Percentiles rank a stretch among this genome's conserved stretches.
Conservation (phyloP, 2,888 invertebrate species). For the Schizaphis graminum region DNA sequence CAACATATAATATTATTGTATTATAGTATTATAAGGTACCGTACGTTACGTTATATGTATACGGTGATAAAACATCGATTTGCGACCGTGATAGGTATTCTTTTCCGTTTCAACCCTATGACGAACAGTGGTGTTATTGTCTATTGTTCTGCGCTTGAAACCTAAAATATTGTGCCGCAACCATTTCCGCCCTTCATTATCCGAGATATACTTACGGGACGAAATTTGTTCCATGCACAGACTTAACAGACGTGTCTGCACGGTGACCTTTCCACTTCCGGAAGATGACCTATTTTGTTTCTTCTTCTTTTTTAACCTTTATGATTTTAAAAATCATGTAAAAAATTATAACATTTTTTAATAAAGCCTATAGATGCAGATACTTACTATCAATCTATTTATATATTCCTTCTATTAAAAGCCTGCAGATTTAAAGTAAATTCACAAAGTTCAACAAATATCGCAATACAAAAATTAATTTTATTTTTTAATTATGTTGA, state of each 20-base stretch:
- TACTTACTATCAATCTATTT: not conserved
- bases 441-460: not conserved
- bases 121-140: not conserved
- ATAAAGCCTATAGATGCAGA: not conserved
- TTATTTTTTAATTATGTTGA: not conserved
- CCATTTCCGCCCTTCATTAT: conserved; percentile 42
- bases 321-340: not conserved
- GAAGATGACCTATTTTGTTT: not conserved
- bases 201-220: conserved; percentile 18
- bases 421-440: not conserved
- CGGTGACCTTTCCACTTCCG: conserved; percentile 18
- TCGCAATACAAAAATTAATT: not conserved
- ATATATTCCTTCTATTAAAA: not conserved
- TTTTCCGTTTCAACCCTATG: conserved; percentile 48
- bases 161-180: not conserved
- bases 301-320: not conserved
- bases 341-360: not conserved
- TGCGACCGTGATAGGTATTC: not conserved
- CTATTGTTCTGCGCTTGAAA: conserved; percentile 20
- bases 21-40: not conserved
- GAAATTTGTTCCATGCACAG: not conserved
- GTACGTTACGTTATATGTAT: not conserved
- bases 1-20: not conserved
- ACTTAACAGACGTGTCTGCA: not conserved
- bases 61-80: conserved; percentile 35